Evolutionary conservation across 2,888 invertebrate species (phyloP), one percentile per base, ranked within the genome.

Genomic region (Agonopterix arenella): DNA sequence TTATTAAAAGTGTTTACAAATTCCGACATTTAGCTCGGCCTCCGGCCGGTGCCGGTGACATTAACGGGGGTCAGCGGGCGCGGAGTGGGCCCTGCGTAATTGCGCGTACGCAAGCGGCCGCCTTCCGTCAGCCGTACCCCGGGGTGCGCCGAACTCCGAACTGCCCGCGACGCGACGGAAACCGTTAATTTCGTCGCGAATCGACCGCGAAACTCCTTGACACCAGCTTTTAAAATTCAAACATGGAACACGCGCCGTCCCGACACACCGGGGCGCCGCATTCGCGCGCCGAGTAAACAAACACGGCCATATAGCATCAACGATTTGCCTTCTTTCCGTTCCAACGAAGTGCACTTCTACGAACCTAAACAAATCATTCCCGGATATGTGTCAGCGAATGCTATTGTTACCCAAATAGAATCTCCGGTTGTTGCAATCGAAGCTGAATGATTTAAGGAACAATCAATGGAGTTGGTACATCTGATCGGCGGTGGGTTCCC

Each of bases 271-370:
- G 53, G 56, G 53, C 57, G 57, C 57, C 58, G 48, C 47, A 57
- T 56, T 61, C 52, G 48, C 36, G 48, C 57, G 50, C 55, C 55
- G 61, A 55, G 70, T 73, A 77, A 76, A 77, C 74, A 77, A 71
- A 69, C 59, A 62, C 60, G 64, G 55, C 59, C 54, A 59, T 64
- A 63, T 53, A 37, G 59, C 63, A 68, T 64, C 69, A 64, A 28
- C 7, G 65, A 71, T 67, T 71, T 72, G 76, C 76, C 66, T 72
- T 74, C 70, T 75, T 73, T 69, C 70, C 70, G 67, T 59, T 77
- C 76, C 74, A 64, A 28, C 62, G 73, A 75, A 74, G 62, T 66
- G 66, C 65, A 62, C 59, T 78, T 77, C 77, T 66, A 60, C 60
- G 70, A 75, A 79, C 63, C 60, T 64, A 74, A 76, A 64, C 62